Base-by-base conservation (phyloP, 2,797 vertebrate species). In the Sebastolobus altivelis region DNA sequence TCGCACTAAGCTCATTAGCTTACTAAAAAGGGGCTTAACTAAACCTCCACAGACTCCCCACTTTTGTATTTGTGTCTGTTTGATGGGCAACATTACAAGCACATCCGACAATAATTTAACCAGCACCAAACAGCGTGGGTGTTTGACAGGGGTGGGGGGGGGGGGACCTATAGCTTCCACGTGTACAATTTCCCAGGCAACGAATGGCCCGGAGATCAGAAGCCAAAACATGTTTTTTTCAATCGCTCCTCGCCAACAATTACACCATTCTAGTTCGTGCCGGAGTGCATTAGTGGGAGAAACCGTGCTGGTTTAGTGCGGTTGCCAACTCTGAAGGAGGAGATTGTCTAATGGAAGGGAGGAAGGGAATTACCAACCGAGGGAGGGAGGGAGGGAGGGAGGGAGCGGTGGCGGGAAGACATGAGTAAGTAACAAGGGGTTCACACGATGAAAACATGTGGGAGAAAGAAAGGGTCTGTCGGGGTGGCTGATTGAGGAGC, bases 1-100 rank as follows among this genome's bases (percentile, higher is more conserved):
- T 88, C 65, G 16, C 73, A 69, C 90, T 93, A 94, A 94, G 93
- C 94, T 95, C 92, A 95, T 95, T 95, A 94, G 87, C 77, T 60
- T 29, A 73, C 89, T 94, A 88, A 92, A 92, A 89, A 92, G 88
- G 43, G 82, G 93, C 86, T 91, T 91, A 89, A 84, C 89, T 71
- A 89, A 95, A 89, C 91, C 93, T 93, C 92, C 84, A 80, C 87
- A 92, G 90, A 88, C 90, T 85, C 76, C 76, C 72, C 77, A 84
- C 86, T 87, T 77, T 89, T 92, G 88, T 90, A 68, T 90, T 87
- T 81, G 69, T 77, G 85, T 89, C 83, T 88, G 85, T 85, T 84
- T 89, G 86, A 91, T 62, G 83, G 83, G 85, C 78, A 89, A 89
- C 75, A 85, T 92, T 93, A 94, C 86, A 87, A 84, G 83, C 79